Evolutionary conservation across 2,888 invertebrate species (phyloP), one percentile per base, ranked within the genome.

Genomic region (Apoderus coryli): DNA sequence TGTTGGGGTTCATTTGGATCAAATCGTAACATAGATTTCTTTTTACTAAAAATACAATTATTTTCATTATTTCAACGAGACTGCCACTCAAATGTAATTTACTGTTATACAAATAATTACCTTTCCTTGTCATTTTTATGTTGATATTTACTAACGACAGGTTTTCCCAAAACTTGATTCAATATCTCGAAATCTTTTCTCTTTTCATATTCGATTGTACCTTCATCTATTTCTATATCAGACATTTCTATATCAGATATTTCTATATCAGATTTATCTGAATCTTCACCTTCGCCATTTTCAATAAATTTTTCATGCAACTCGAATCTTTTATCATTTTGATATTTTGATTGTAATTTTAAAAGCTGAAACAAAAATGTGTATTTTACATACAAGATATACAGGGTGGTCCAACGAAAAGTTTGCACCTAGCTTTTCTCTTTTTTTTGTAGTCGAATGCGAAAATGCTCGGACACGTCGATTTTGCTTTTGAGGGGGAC

Each of bases 311-410:
- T 68, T 45, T 73, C 65, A 57, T 81, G 77, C 47, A 86, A 61
- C 40, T 62, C 60, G 58, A 86, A 86, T 48, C 86, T 67, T 46
- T 74, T 67, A 59, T 86, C 86, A 51, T 75, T 69, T 51, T 76
- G 76, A 57, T 68, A 73, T 46, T 67, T 68, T 26, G 72, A 67
- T 63, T 84, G 78, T 43, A 84, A 63, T 56, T 73, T 67, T 52
- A 79, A 62, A 45, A 76, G 60, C 74, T 75, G 41, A 25, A 53
- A 32, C 9, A 27, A 41, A 16, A 41, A 36, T 10, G n/a, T n/a
- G n/a, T n/a, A n/a, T n/a, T n/a, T n/a, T n/a, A n/a, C n/a, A n/a
- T n/a, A n/a, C n/a, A n/a, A n/a, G n/a, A n/a, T n/a, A n/a, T n/a
- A n/a, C n/a, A n/a, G n/a, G n/a, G n/a, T n/a, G n/a, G n/a, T n/a